Evolutionary conservation across 1,140 invertebrate species (phyloP), one percentile per base, ranked within the genome.

Genomic region (Ladona fulva): DNA sequence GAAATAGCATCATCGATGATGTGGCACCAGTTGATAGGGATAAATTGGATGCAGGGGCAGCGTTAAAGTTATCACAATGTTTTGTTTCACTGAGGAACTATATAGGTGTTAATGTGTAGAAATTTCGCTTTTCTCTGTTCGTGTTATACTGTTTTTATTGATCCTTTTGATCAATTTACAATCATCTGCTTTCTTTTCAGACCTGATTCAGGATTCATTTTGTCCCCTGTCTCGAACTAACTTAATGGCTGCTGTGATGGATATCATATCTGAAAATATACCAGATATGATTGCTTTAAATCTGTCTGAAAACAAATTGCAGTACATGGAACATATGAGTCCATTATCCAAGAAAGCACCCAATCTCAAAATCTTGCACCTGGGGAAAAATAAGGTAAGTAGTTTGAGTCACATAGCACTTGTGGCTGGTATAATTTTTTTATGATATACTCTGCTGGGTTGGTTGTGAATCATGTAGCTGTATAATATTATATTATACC

Each of bases 331-430:
- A 74, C 89, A 89, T 78, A 85, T 97, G 52, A 89, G 87, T 79
- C 84, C 87, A 3, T 80, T 94, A 8, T 83, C 86, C 8, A 86
- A 87, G 24, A 92, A 92, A 78, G 88, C 95, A 78, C 88, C 91
- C 8, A 88, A 91, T 80, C 84, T 97, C 1, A 94, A 93, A 82
- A 91, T 93, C 77, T 86, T 97, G 1, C 91, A 96, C 83, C 83
- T 97, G 78, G 90, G 89, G 5, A 91, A 94, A 80, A 97, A 97
- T 83, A 92, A 89, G 87, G 94, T 97, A 85, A 88, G 85, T 83
- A 74, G 29, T 37, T 37, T n/a, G n/a, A n/a, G n/a, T n/a, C n/a
- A n/a, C n/a, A n/a, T n/a, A n/a, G n/a, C n/a, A n/a, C n/a, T n/a
- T n/a, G n/a, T n/a, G n/a, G n/a, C n/a, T n/a, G n/a, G n/a, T n/a